Base-by-base conservation (phyloP, 2,113 vertebrate species). In the Chinchilla lanigera region DNA sequence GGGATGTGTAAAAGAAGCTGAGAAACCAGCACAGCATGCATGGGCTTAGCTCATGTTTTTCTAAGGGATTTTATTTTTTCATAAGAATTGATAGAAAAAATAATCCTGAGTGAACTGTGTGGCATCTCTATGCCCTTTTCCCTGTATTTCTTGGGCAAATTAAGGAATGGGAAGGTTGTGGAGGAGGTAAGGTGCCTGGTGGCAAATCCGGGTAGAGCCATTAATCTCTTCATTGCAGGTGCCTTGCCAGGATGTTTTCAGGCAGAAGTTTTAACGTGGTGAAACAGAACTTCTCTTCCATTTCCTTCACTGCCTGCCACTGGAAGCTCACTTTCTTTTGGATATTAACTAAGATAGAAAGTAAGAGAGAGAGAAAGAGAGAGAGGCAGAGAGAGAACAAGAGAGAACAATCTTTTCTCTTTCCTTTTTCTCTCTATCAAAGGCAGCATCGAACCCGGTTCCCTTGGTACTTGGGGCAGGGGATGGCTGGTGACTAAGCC, bases 201-300 rank as follows among this genome's bases (percentile, higher is more conserved):
- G 4, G 4, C 89, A 80, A 95, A 54, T 82, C 5, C 65, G 85
- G 47, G n/a, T 30, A 58, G 30, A 93, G 61, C 16, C 89, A 22
- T 30, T 89, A 44, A 7, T 83, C 44, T 80, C 22, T 65, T 3
- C 69, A 38, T 38, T 89, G 41, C 54, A 88, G 54, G 58, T 28
- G 50, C 6, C 56, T 33, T 86, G n/a, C 60, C 63, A 75, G 77
- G 28, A 92, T 24, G 7, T 75, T 91, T 81, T 90, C 69, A 86
- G 47, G 41, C 41, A 69, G 54, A 54, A 82, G 33, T 88, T 82
- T 95, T 77, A 67, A 97, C 83, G 63, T 94, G 61, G 33, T 83
- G 35, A 90, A 92, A 65, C 54, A 77, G 93, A 83, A n/a, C 3
- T 14, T 75, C 41, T 90, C 28, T 83, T n/a, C 28, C 81, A 13